phyloP scores from a whole-genome alignment of 2,113 vertebrate genomes.

The Xiphophorus couchianus region DNA sequence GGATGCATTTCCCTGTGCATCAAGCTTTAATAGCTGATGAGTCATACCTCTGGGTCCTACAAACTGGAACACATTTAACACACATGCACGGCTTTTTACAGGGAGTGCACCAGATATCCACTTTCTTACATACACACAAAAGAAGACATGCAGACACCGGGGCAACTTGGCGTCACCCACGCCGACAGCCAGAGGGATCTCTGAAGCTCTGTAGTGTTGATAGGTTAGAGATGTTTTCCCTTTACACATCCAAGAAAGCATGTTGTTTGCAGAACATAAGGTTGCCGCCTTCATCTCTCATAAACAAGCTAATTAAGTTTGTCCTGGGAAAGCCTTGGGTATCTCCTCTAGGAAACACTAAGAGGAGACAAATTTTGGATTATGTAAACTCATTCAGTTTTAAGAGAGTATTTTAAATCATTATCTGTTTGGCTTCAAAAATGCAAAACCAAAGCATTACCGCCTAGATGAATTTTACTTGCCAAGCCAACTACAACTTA shows the following conservation, averaged over 20 bases:
- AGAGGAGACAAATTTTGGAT: constrained; percentile 25
- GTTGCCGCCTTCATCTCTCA: constrained; percentile 32
- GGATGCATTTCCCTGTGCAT: background rate
- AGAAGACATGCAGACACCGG: background rate
- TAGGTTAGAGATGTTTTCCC: constrained; percentile 56
- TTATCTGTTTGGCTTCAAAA: constrained; percentile 22
- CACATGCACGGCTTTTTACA: constrained; percentile 25
- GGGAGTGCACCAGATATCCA: constrained; percentile 24
- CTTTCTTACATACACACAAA: background rate
- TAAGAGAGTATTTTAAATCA: constrained; percentile 2
- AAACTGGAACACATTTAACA: constrained; percentile 53
- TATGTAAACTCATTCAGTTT: constrained; percentile 4
- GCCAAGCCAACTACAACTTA: constrained; percentile 34
- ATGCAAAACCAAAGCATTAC: constrained; percentile 6
- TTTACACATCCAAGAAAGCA: constrained; percentile 37
- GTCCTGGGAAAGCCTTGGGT: constrained; percentile 17
- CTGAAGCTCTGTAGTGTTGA: constrained; percentile 59
- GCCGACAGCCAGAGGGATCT: constrained; percentile 36
- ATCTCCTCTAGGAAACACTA: constrained; percentile 3
- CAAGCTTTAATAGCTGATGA: constrained; percentile 57
- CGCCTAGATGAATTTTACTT: constrained; percentile 1
- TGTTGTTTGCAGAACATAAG: constrained; percentile 31
- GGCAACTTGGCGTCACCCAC: constrained; percentile 34
- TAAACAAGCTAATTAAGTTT: constrained; percentile 46
- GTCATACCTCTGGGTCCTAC: constrained; percentile 59